These are phyloP conservation scores for Erebia ligea DNA, from an alignment of 2,888 invertebrate genomes.

Conservation along the genomic window DNA sequence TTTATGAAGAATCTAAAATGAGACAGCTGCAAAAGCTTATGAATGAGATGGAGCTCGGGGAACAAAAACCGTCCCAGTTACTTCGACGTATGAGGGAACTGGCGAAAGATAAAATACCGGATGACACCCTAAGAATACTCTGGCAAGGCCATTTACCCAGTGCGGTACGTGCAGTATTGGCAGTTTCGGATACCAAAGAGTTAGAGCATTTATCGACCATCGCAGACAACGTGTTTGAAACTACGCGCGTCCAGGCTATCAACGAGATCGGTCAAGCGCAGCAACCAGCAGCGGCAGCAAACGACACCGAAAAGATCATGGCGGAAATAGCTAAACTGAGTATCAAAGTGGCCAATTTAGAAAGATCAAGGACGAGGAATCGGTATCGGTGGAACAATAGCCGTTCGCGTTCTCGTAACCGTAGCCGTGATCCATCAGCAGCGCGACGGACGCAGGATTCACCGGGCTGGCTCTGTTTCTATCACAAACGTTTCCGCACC, in stretches of 20 bases:
- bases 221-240: slow-evolving; percentile 21
- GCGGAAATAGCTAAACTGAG: slow-evolving; percentile 5
- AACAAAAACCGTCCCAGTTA: too few relatives aligned
- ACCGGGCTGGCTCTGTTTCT: neutral
- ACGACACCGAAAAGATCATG: slow-evolving; percentile 1
- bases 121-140: neutral
- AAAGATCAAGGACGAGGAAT: slow-evolving; percentile 2
- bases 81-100: neutral
- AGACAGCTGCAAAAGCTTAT: too few relatives aligned
- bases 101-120: neutral
- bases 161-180: slow-evolving; percentile 8
- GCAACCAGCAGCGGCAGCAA: neutral
- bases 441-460: neutral
- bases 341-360: slow-evolving; percentile 8
- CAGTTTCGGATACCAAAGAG: slow-evolving; percentile 9
- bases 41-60: too few relatives aligned
- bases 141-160: slow-evolving; percentile 16
- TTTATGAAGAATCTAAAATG: too few relatives aligned
- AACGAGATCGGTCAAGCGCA: neutral
- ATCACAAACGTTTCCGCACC: neutral
- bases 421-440: neutral
- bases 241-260: neutral
- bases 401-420: neutral
- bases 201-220: slow-evolving; percentile 4
- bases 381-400: neutral